A percentile compares a stretch with the other conserved stretches of the same genome.
Conservation (phyloP, 2,797 vertebrate genomes). For the Psittacula echo region DNA sequence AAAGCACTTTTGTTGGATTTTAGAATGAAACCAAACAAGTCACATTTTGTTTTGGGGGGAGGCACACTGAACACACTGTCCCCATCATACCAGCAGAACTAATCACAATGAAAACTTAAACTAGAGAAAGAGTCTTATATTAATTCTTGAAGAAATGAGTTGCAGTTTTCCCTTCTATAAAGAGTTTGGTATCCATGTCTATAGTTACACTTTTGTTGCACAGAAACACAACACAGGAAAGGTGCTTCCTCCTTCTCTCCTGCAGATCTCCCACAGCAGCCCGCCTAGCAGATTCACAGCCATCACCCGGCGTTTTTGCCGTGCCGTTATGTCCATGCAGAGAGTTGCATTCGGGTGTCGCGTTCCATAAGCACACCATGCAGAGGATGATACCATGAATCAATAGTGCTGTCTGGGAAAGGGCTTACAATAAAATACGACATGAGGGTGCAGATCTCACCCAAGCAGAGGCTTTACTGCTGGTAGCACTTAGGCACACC, state of each 20-base stretch:
- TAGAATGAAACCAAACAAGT: conserved; percentile 42
- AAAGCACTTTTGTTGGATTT: conserved; percentile 48
- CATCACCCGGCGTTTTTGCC: neutral
- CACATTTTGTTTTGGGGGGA: neutral
- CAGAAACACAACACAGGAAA: neutral
- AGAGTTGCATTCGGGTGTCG: neutral
- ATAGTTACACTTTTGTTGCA: neutral
- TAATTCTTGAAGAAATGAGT: conserved; percentile 11
- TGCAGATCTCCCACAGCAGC: neutral
- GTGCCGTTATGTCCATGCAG: neutral
- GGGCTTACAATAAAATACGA: conserved; percentile 68
- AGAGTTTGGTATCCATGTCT: accelerated
- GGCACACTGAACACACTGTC: neutral
- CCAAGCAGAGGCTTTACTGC: conserved; percentile 50
- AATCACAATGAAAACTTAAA: conserved; percentile 42
- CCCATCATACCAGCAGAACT: conserved; percentile 47
- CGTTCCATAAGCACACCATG: conserved; percentile 23
- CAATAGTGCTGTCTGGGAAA: conserved; percentile 67
- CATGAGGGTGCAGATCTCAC: conserved; percentile 55
- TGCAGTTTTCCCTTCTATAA: conserved; percentile 17
- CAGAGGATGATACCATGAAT: conserved; percentile 55
- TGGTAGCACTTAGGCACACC: neutral
- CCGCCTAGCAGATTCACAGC: neutral
- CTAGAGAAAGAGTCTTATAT: neutral
- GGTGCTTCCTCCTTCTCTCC: neutral